phyloP scores from a whole-genome alignment of 2,888 invertebrate species.

The Ctenicera cuprea region DNA sequence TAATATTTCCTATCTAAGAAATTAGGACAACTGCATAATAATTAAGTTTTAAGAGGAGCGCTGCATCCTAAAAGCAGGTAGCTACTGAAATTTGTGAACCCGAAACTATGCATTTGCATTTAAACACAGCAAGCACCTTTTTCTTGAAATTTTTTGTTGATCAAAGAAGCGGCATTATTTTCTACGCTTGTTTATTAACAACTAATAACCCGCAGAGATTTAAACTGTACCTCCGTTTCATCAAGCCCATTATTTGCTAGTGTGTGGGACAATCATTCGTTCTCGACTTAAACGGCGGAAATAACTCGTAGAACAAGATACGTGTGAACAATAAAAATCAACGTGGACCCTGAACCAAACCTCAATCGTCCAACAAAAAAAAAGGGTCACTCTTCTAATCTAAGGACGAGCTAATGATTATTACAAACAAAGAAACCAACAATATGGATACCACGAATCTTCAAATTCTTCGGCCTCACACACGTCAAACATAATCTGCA shows the following conservation, averaged over 20 bases:
- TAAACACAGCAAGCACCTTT: no score
- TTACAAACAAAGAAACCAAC: neutral
- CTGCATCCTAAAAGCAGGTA: no score
- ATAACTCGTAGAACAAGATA: slow-evolving; percentile 22
- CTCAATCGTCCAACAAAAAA: slow-evolving; percentile 21
- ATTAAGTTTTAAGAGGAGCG: no score
- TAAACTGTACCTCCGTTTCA: neutral
- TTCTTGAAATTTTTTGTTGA: no score
- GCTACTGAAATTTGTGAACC: no score
- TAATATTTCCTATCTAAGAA: no score
- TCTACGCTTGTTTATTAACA: no score
- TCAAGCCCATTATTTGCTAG: slow-evolving; percentile 2
- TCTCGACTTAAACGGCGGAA: slow-evolving; percentile 20
- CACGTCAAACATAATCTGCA: no score
- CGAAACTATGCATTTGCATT: no score
- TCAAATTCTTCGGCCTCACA: no score
- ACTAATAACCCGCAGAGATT: neutral
- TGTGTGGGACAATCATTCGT: slow-evolving; percentile 11
- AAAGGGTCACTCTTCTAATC: slow-evolving; percentile 11
- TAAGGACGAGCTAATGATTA: neutral
- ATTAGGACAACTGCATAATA: no score
- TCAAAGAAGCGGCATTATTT: no score
- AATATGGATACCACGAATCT: neutral
- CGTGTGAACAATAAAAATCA: slow-evolving; percentile 29
- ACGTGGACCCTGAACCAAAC: slow-evolving; percentile 13